A percentile compares a stretch with the other conserved stretches of the same genome.
Evolutionary conservation across 2,113 vertebrate genomes (phyloP).

Genomic region (Okapia johnstoni): DNA sequence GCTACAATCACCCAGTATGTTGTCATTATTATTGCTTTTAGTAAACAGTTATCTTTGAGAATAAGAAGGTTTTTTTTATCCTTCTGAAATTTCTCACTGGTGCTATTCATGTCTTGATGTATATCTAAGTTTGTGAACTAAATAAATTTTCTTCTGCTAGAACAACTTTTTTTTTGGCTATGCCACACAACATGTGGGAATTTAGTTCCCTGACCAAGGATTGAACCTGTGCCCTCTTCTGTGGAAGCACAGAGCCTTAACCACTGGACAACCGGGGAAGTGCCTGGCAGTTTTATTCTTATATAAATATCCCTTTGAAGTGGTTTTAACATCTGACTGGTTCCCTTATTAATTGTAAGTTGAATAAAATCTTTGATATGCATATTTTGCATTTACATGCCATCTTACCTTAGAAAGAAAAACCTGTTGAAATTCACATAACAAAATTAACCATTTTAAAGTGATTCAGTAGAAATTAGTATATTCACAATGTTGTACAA

Average conservation of each 20-base stretch:
- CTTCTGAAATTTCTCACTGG: background rate
- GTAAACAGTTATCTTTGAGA: background rate
- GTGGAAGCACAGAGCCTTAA: background rate
- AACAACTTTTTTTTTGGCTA: background rate
- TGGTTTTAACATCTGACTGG: background rate
- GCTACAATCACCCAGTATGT: background rate
- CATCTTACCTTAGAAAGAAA: background rate
- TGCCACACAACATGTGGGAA: background rate
- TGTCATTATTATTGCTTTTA: background rate
- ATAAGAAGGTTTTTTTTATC: background rate
- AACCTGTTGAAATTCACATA: background rate
- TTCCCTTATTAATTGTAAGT: background rate
- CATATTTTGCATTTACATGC: background rate
- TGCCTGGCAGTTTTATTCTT: background rate
- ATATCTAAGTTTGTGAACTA: background rate
- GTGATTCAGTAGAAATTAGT: background rate
- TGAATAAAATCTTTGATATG: background rate
- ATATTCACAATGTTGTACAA: background rate
- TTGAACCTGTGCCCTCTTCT: background rate
- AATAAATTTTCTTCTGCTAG: background rate
- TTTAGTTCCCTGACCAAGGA: background rate
- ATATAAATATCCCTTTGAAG: background rate
- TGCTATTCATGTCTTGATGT: background rate
- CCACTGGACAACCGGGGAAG: background rate
- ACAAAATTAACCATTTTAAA: background rate